Evolutionary conservation across 2,113 vertebrate species (phyloP).

Genomic region (Tragulus kanchil): DNA sequence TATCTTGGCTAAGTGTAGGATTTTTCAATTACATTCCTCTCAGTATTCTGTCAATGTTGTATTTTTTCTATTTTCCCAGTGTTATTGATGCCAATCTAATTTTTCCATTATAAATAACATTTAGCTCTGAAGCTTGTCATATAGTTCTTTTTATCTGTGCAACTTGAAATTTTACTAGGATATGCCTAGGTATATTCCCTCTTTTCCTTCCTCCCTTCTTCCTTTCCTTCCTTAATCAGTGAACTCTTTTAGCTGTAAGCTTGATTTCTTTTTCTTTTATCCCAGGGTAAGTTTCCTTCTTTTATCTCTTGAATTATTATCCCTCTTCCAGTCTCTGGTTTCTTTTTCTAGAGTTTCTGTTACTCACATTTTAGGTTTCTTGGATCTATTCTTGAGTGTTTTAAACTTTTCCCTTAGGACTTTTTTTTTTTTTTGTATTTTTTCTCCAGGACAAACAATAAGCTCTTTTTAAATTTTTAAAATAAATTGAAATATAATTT

Average conservation of each 20-base stretch:
- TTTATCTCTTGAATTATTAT: constrained; percentile 26
- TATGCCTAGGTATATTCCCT: background rate
- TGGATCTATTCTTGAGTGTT: constrained; percentile 12
- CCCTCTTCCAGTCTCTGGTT: background rate
- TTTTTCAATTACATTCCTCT: constrained; percentile 61
- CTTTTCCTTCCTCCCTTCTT: background rate
- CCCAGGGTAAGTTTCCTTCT: background rate
- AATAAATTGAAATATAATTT: constrained; percentile 1
- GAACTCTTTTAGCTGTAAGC: constrained; percentile 8
- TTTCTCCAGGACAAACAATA: background rate
- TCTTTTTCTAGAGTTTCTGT: constrained; percentile 15
- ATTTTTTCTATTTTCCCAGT: constrained; percentile 57
- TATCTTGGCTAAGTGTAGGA: constrained; percentile 65
- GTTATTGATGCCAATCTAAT: constrained; percentile 57
- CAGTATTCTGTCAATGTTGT: constrained; percentile 61
- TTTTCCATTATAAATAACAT: constrained; percentile 54
- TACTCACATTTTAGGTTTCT: background rate
- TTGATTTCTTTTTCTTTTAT: constrained; percentile 38
- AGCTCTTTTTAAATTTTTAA: background rate
- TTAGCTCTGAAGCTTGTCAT: constrained; percentile 46
- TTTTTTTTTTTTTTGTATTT: background rate
- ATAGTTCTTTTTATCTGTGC: constrained; percentile 40
- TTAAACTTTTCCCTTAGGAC: background rate
- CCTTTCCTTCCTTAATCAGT: background rate
- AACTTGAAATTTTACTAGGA: constrained; percentile 38